A percentile compares a stretch with the other conserved stretches of the same genome.
Conservation (phyloP, 1,140 invertebrate genomes). For the Monomorium pharaonis region DNA sequence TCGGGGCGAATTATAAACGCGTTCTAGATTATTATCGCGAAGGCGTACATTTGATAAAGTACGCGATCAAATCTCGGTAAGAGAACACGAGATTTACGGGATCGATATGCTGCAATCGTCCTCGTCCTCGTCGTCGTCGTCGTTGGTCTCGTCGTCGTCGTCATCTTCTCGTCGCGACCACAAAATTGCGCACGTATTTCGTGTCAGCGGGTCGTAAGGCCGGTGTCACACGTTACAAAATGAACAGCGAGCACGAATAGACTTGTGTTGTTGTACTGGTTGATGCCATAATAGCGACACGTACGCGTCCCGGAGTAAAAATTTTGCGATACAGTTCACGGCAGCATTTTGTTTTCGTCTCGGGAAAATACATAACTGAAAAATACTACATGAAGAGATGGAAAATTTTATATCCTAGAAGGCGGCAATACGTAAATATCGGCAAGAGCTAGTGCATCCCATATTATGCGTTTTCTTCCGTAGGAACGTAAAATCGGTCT, state of each 20-base stretch:
- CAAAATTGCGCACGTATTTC: constrained; percentile 66
- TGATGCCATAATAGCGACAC: neutral
- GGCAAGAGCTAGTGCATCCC: constrained; percentile 20
- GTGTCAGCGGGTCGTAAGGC: constrained; percentile 68
- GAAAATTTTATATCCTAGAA: constrained; percentile 51
- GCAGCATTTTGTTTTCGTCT: constrained; percentile 26
- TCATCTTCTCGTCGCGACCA: constrained; percentile 57
- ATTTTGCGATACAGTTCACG: constrained; percentile 14
- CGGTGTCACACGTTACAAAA: constrained; percentile 62
- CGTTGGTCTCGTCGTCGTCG: constrained; percentile 27
- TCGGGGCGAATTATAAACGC: constrained; percentile 45
- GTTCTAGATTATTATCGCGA: constrained; percentile 44
- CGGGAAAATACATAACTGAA: constrained; percentile 30
- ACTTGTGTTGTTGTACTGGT: neutral
- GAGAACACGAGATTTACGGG: constrained; percentile 62
- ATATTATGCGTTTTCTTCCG: constrained; percentile 38
- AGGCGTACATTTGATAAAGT: constrained; percentile 56
- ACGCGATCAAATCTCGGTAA: constrained; percentile 49
- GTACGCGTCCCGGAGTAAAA: neutral
- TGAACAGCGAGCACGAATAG: constrained; percentile 54
- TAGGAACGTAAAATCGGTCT: constrained; percentile 49
- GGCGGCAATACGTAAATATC: constrained; percentile 53
- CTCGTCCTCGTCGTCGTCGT: constrained; percentile 15
- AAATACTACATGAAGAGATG: constrained; percentile 45
- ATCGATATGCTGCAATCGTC: constrained; percentile 58